A percentile compares a stretch with the other conserved stretches of the same genome.
Conservation (phyloP, 2,888 invertebrate species). For the Caenorhabditis drosophilae region DNA sequence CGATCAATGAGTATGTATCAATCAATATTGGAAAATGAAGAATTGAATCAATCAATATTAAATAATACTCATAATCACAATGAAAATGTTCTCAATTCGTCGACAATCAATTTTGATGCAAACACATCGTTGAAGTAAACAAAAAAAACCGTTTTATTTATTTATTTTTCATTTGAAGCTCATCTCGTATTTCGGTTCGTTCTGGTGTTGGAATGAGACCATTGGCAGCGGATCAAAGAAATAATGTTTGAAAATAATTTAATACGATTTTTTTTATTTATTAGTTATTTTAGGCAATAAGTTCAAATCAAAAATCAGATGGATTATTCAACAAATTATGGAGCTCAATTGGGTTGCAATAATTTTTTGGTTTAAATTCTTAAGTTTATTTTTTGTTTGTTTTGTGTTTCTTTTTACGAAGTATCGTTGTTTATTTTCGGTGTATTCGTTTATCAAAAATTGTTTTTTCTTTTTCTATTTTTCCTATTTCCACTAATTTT, state of each 20-base stretch:
- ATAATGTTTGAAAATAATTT: constrained; percentile 17
- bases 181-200: constrained; percentile 38
- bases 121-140: constrained; percentile 25
- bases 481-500: no score
- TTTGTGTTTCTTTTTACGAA: constrained; percentile 3
- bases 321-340: constrained; percentile 36
- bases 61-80: no score
- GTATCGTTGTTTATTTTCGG: constrained; percentile 2
- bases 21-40: constrained; percentile 23
- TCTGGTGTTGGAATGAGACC: constrained; percentile 59
- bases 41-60: neutral
- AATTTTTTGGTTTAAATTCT: constrained; percentile 9
- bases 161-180: constrained; percentile 23
- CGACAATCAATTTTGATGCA: constrained; percentile 17
- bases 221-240: constrained; percentile 35
- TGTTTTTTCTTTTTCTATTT: neutral
- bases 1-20: constrained; percentile 20
- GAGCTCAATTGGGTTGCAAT: constrained; percentile 32
- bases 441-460: constrained; percentile 15
- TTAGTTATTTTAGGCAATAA: neutral
- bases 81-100: constrained; percentile 18
- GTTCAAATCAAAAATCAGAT: constrained; percentile 8
- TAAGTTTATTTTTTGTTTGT: constrained; percentile 4
- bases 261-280: neutral
- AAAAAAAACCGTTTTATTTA: neutral